These are phyloP conservation scores for Coracias cyanogaster DNA, from an alignment of 2,797 vertebrate species.

Conservation along the genomic window DNA sequence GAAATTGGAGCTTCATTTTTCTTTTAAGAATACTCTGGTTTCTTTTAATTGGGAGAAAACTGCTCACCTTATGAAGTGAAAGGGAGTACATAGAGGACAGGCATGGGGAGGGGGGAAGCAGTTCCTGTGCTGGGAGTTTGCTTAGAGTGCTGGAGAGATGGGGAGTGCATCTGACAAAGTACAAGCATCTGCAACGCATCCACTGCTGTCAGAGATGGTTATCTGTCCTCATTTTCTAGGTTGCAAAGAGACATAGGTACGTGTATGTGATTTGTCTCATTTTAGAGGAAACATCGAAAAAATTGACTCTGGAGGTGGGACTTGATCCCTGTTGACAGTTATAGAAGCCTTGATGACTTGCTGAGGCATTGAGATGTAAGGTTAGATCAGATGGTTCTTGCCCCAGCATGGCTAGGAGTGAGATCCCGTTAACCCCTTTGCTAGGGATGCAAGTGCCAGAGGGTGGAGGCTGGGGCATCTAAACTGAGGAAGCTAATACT, in stretches of 20 bases:
- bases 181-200: background rate
- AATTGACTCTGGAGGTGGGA: background rate
- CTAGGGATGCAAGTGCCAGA: background rate
- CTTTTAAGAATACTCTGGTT: background rate
- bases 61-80: background rate
- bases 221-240: background rate
- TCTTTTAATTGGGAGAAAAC: background rate
- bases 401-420: background rate
- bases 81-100: background rate
- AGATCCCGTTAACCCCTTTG: background rate
- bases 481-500: background rate
- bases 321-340: background rate
- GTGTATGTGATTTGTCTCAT: background rate
- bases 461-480: background rate
- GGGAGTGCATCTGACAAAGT: background rate
- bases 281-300: background rate
- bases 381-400: background rate
- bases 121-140: background rate
- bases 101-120: background rate
- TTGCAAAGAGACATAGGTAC: background rate
- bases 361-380: accelerated
- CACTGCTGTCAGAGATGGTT: background rate
- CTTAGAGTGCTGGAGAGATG: background rate
- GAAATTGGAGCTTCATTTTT: background rate
- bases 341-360: background rate